Evolutionary conservation across 2,888 invertebrate species (phyloP).

Genomic region (Acrocera orbiculus): DNA sequence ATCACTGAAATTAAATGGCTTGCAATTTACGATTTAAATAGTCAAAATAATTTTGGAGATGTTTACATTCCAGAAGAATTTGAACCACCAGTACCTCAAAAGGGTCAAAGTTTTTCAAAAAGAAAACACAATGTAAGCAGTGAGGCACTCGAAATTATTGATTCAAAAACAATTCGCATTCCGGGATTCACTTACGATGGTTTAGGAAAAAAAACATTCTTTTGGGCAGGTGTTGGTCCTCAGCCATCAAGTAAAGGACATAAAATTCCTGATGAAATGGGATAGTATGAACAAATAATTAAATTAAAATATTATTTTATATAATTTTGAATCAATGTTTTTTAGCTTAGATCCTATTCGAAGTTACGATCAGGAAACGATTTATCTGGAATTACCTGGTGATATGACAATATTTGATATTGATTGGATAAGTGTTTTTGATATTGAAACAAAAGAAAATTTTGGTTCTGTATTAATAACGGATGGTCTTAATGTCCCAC

Average conservation of each 20-base stretch:
- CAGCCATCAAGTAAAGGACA: conserved; percentile 66
- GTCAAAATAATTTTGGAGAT: conserved; percentile 78
- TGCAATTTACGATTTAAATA: conserved; percentile 69
- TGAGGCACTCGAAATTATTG: conserved; percentile 52
- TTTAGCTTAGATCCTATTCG: conserved; percentile 61
- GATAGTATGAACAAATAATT: conserved; percentile 51
- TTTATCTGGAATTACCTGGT: conserved; percentile 60
- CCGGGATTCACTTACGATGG: conserved; percentile 65
- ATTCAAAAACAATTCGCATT: conserved; percentile 63
- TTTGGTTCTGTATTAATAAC: conserved; percentile 60
- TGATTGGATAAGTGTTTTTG: conserved; percentile 70
- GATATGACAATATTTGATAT: conserved; percentile 64
- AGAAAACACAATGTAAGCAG: conserved; percentile 51
- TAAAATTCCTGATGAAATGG: conserved; percentile 76
- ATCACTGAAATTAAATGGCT: conserved; percentile 80
- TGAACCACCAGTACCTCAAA: conserved; percentile 60
- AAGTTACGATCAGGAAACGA: conserved; percentile 51
- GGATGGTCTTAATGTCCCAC: conserved; percentile 69
- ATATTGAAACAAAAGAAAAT: conserved; percentile 47
- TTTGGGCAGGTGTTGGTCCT: conserved; percentile 79
- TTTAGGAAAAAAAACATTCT: conserved; percentile 55
- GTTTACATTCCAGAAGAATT: conserved; percentile 81
- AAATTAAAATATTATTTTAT: neutral
- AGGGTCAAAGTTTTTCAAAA: conserved; percentile 36
- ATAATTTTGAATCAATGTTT: neutral